Base-by-base conservation (phyloP, 2,797 vertebrate species). In the Diplodus sargus region DNA sequence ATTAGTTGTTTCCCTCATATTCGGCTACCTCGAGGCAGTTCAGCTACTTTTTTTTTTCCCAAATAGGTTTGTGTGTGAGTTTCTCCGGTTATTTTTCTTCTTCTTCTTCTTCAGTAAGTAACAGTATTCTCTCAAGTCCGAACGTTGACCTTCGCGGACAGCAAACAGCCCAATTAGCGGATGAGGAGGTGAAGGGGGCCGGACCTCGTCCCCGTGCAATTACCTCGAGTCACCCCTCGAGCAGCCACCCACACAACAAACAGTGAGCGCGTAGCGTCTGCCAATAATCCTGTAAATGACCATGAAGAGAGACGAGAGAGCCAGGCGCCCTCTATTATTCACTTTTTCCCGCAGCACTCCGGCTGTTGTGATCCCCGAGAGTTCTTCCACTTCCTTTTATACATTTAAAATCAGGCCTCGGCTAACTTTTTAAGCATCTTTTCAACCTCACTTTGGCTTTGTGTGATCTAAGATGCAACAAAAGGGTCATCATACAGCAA, bases 81-180 rank as follows among this genome's bases (percentile, higher is more conserved):
- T 66, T 42, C 34, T 68, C 39, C 1, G 16, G n/a, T 67, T 79
- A 78, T 63, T 63, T 45, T 58, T 47, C 3, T 51, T 82, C 81
- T 78, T 82, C 81, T 78, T 63, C 60, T 65, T 43, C 4, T 49
- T 83, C 59, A 13, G 59, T 64, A 64, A 51, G 74, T 3, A 81
- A 77, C 78, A 53, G 8, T 61, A 74, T 78, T 81, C 81, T 85
- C 82, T 82, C 16, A 63, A 70, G 78, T 78, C 74, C 64, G 59
- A 82, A 66, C 22, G 5, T 15, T 85, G 89, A 91, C 91, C 89
- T 87, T 87, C 72, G 11, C 82, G 82, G 79, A 81, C 77, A 71
- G 82, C 48, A 87, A 90, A 87, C 78, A 61, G 78, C 76, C 92
- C 90, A 93, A 93, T 93, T 93, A 93, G 89, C 51, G 78, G 71